These are phyloP conservation scores for Drosophila aldrichi DNA, from an alignment of 2,888 invertebrate species.

Conservation along the genomic window DNA sequence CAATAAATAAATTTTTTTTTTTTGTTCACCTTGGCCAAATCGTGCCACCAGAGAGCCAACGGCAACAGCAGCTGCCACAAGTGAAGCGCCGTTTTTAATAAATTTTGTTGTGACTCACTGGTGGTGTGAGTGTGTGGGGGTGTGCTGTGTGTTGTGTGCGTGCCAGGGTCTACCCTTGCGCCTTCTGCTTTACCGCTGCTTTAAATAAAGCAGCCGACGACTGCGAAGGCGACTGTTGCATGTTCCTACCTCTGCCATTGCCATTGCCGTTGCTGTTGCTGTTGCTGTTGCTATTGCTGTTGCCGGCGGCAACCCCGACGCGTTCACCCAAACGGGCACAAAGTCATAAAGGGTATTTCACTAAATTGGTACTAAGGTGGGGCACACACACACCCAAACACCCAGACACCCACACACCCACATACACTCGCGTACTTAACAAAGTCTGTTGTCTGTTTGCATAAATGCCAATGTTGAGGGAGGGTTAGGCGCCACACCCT, in stretches of 20 bases:
- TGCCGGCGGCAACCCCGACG: conserved; percentile 32
- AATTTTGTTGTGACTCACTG: conserved; percentile 42
- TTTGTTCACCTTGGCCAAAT: conserved; percentile 50
- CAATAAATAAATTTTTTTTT: conserved; percentile 6
- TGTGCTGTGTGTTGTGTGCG: conserved; percentile 27
- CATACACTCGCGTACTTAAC: conserved; percentile 6
- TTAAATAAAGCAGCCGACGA: conserved; percentile 38
- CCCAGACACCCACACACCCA: neutral
- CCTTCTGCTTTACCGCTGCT: conserved; percentile 9
- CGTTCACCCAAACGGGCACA: conserved; percentile 26
- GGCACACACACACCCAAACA: conserved; percentile 21
- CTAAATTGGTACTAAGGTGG: conserved; percentile 52
- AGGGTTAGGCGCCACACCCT: conserved; percentile 31
- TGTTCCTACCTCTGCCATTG: conserved; percentile 33
- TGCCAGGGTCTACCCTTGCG: conserved; percentile 37
- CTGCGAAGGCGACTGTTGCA: conserved; percentile 52
- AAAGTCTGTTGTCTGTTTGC: conserved; percentile 54
- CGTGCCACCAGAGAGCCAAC: conserved; percentile 16
- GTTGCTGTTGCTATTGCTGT: conserved; percentile 8
- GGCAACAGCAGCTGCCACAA: conserved; percentile 16
- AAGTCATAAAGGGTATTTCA: conserved; percentile 50
- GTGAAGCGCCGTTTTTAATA: conserved; percentile 52
- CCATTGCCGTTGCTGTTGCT: conserved; percentile 19
- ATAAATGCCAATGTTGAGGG: conserved; percentile 50
- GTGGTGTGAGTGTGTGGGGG: conserved; percentile 18